A percentile compares a stretch with the other conserved stretches of the same genome.
Evolutionary conservation across 2,888 invertebrate species (phyloP).

Genomic region (Lutraria lutraria): DNA sequence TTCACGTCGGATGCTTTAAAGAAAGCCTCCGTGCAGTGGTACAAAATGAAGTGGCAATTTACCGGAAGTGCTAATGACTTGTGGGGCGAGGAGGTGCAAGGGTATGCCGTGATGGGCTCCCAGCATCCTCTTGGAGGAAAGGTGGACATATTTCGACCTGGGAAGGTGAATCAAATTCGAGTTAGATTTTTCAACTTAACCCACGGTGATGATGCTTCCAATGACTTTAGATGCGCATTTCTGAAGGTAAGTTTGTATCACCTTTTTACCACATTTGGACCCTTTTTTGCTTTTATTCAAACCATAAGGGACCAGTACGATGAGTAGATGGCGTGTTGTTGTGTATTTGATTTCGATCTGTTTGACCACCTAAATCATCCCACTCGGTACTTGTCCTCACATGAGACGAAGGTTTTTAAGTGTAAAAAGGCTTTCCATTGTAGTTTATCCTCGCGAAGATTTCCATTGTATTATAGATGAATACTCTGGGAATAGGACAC

Average conservation of each 20-base stretch:
- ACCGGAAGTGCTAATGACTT: slow-evolving; percentile 61
- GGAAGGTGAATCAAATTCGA: slow-evolving; percentile 54
- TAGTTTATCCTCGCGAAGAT: no score
- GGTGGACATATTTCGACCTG: slow-evolving; percentile 37
- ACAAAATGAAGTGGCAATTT: slow-evolving; percentile 67
- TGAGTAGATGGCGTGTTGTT: no score
- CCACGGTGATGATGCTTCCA: slow-evolving; percentile 62
- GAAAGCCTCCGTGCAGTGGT: slow-evolving; percentile 63
- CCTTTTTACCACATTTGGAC: not conserved
- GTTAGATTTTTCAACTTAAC: slow-evolving; percentile 61
- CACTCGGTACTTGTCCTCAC: no score
- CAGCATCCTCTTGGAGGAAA: slow-evolving; percentile 54
- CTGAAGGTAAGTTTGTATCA: slow-evolving; percentile 49
- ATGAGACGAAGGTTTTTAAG: no score
- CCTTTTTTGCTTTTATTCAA: no score
- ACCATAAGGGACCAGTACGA: no score
- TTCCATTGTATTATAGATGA: no score
- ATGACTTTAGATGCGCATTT: slow-evolving; percentile 66
- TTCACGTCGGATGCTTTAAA: slow-evolving; percentile 52
- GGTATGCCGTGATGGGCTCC: slow-evolving; percentile 46
- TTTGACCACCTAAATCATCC: no score
- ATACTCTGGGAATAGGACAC: no score
- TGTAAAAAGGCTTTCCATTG: no score
- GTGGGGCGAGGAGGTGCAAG: slow-evolving; percentile 69
- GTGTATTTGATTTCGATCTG: no score